phyloP scores from a whole-genome alignment of 2,113 vertebrate genomes.

The Leucoraja erinaceus region DNA sequence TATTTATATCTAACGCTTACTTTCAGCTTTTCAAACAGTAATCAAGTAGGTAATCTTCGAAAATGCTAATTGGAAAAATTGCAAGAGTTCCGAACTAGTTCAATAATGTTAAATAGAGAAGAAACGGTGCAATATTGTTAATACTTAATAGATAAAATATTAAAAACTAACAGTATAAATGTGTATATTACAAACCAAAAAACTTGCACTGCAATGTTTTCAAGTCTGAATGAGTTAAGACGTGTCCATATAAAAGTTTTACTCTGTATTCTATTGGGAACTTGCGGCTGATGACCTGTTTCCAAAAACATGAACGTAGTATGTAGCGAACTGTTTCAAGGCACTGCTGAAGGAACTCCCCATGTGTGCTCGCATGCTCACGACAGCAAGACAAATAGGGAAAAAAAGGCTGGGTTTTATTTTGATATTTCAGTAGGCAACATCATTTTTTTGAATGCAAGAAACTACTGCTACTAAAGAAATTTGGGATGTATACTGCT shows the following conservation, averaged over 20 bases:
- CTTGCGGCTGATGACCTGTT: neutral
- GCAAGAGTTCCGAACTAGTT: neutral
- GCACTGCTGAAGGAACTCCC: neutral
- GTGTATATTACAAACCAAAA: neutral
- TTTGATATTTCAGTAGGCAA: neutral
- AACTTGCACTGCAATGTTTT: neutral
- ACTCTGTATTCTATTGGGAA: slow-evolving; percentile 5
- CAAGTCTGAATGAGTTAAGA: neutral
- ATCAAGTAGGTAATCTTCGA: neutral
- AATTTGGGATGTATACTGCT: neutral
- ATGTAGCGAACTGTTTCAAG: slow-evolving; percentile 1
- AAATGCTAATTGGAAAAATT: slow-evolving; percentile 2
- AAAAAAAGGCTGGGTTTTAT: neutral
- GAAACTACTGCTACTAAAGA: neutral
- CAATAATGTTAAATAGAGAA: neutral
- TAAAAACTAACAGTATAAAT: neutral
- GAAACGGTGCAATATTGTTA: neutral
- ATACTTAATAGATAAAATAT: neutral
- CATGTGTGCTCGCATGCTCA: neutral
- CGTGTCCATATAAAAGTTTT: slow-evolving; percentile 16
- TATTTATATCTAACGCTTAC: neutral
- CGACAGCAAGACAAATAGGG: neutral
- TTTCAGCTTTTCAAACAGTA: neutral
- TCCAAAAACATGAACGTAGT: neutral
- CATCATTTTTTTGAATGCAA: neutral